Conservation (phyloP, 2,797 vertebrate genomes). For the Protonibea diacanthus region DNA sequence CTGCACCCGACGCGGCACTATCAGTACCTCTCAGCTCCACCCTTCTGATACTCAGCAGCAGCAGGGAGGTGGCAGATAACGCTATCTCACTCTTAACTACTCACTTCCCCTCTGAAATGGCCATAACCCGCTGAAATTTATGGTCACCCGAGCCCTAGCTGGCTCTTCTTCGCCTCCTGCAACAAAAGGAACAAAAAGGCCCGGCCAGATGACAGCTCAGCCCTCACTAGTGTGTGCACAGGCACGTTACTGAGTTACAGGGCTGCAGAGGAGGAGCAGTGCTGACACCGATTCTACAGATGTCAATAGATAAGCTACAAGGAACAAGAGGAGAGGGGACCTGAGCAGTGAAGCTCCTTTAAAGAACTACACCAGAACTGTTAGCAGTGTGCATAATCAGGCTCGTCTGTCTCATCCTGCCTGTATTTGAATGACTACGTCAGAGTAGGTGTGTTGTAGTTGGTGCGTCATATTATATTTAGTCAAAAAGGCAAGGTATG, state of each 20-base stretch:
- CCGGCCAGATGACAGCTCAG: slow-evolving; percentile 33
- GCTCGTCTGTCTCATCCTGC: background rate
- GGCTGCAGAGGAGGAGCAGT: slow-evolving; percentile 37
- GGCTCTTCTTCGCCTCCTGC: slow-evolving; percentile 53
- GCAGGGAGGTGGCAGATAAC: slow-evolving; percentile 68
- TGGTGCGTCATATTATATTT: background rate
- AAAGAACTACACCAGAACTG: background rate
- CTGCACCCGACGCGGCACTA: background rate
- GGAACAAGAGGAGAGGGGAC: slow-evolving; percentile 3
- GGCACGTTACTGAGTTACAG: slow-evolving; percentile 50
- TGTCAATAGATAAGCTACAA: slow-evolving; percentile 24
- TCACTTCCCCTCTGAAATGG: slow-evolving; percentile 59
- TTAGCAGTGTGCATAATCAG: background rate
- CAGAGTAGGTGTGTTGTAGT: background rate
- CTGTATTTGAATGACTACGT: background rate
- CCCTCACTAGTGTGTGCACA: slow-evolving; percentile 33
- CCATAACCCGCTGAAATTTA: slow-evolving; percentile 58
- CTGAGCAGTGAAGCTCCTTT: slow-evolving; percentile 11
- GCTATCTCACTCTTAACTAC: slow-evolving; percentile 61
- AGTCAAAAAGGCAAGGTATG: background rate
- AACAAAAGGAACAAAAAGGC: slow-evolving; percentile 47
- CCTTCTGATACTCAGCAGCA: slow-evolving; percentile 39
- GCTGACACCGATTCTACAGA: slow-evolving; percentile 41
- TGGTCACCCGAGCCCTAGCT: slow-evolving; percentile 44
- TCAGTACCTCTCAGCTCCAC: slow-evolving; percentile 54